These are phyloP conservation scores for Porites lobata DNA, from an alignment of 92 coral and sea anemone species.

Conservation along the genomic window DNA sequence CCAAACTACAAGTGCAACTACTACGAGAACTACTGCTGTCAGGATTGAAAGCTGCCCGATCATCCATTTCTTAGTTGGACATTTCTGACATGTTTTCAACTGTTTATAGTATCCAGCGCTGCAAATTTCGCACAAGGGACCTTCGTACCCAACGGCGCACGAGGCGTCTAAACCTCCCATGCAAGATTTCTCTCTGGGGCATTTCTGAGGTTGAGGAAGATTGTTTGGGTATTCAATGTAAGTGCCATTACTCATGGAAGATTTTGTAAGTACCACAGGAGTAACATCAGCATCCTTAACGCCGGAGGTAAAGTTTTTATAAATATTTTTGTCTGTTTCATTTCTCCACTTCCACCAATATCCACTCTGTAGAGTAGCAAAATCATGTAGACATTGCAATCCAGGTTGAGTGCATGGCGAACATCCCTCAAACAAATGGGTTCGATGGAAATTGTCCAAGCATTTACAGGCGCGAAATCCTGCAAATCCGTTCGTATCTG, in stretches of 20 bases:
- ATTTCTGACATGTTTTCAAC: background rate
- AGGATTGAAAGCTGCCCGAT: background rate
- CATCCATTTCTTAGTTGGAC: conserved; percentile 13
- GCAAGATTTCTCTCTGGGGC: conserved; percentile 11
- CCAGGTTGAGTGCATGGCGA: conserved; percentile 34
- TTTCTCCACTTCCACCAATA: conserved; percentile 62
- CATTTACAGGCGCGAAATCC: conserved; percentile 49
- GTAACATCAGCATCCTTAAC: background rate
- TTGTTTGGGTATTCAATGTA: background rate
- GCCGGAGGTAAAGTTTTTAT: background rate
- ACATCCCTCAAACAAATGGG: conserved; percentile 50
- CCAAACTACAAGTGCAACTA: background rate
- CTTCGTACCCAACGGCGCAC: background rate
- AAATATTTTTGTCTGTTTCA: conserved; percentile 2
- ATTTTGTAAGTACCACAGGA: background rate
- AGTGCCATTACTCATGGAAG: background rate
- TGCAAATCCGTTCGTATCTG: background rate
- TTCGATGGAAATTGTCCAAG: conserved; percentile 43
- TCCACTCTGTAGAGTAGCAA: conserved; percentile 35
- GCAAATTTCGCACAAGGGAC: conserved; percentile 15
- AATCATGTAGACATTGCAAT: conserved; percentile 41
- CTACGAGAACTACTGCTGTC: background rate
- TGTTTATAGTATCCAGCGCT: background rate
- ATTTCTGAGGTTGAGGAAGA: background rate
- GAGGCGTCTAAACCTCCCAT: background rate